Conservation (phyloP, 2,888 invertebrate genomes). For the Hirtodrosophila histrioides region DNA sequence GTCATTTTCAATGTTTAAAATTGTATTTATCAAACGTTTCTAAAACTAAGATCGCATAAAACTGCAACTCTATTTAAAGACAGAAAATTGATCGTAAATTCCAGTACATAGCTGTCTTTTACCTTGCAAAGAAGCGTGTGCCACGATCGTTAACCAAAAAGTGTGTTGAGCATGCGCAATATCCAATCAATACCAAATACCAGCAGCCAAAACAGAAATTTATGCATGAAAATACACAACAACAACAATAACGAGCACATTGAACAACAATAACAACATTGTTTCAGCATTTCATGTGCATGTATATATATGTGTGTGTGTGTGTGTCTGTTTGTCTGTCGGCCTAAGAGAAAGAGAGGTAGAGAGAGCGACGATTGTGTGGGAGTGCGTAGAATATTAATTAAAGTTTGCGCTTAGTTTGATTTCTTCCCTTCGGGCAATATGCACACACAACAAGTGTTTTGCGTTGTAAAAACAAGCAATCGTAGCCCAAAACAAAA, state of each 20-base stretch:
- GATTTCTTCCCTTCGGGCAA: conserved; percentile 62
- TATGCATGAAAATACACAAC: conserved; percentile 31
- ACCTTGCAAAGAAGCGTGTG: conserved; percentile 49
- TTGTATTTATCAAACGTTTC: neutral
- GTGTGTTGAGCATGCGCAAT: conserved; percentile 52
- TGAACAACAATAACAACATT: conserved; percentile 61
- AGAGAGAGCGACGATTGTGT: conserved; percentile 17
- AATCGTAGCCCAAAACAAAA: conserved; percentile 60
- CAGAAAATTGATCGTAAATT: conserved; percentile 24
- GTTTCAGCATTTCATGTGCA: conserved; percentile 32
- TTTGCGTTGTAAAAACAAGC: conserved; percentile 76
- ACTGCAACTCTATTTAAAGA: conserved; percentile 29
- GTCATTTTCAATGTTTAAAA: too few species aligned
- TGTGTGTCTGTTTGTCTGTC: too few species aligned
- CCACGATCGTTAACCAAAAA: conserved; percentile 43
- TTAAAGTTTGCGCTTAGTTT: conserved; percentile 76
- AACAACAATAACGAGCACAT: conserved; percentile 41
- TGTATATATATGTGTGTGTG: too few species aligned
- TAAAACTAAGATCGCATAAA: too few species aligned
- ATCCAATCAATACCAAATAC: conserved; percentile 49
- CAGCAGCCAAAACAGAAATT: conserved; percentile 47
- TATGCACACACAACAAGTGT: conserved; percentile 63
- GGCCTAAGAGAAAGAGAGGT: conserved; percentile 7
- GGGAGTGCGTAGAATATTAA: conserved; percentile 80
- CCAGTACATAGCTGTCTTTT: conserved; percentile 30